Evolutionary conservation across 37 sponge, comb jelly and placozoan genomes (phyloP).

Genomic region (Amphimedon queenslandica): DNA sequence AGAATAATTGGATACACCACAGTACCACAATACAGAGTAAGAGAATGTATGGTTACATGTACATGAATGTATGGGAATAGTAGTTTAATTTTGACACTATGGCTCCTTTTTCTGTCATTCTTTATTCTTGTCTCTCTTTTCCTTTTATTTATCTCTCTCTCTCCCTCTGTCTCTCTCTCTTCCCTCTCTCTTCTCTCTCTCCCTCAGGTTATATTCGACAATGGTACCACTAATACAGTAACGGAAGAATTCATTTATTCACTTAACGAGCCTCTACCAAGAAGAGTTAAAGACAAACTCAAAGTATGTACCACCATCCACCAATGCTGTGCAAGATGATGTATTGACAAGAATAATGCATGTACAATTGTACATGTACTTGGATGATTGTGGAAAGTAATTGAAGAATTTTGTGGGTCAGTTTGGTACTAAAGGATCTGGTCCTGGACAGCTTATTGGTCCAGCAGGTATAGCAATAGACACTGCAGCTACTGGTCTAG

Average conservation of each 20-base stretch:
- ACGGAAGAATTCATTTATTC: slow-evolving; percentile 56
- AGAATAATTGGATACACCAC: slow-evolving; percentile 50
- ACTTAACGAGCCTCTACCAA: slow-evolving; percentile 50
- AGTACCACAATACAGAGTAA: slow-evolving; percentile 44
- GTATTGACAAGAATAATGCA: no score
- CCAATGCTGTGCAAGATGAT: no score
- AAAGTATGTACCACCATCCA: slow-evolving; percentile 15
- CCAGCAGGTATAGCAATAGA: no score
- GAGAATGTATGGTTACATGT: not conserved
- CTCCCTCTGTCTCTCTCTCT: no score
- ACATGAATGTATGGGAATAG: not conserved
- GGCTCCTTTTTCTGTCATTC: not conserved
- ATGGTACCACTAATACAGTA: slow-evolving; percentile 7
- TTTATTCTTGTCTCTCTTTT: not conserved
- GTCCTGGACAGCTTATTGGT: no score
- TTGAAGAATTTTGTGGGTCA: no score
- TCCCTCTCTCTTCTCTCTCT: not conserved
- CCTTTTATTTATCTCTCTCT: no score
- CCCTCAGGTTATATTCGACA: slow-evolving; percentile 34
- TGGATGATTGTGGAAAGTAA: no score
- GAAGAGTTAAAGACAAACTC: slow-evolving; percentile 37
- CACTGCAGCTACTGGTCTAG: no score
- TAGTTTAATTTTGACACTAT: not conserved
- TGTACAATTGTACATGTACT: no score
- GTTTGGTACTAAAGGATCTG: no score